Evolutionary conservation across 1,140 invertebrate genomes (phyloP).

Genomic region (Polyergus mexicanus): DNA sequence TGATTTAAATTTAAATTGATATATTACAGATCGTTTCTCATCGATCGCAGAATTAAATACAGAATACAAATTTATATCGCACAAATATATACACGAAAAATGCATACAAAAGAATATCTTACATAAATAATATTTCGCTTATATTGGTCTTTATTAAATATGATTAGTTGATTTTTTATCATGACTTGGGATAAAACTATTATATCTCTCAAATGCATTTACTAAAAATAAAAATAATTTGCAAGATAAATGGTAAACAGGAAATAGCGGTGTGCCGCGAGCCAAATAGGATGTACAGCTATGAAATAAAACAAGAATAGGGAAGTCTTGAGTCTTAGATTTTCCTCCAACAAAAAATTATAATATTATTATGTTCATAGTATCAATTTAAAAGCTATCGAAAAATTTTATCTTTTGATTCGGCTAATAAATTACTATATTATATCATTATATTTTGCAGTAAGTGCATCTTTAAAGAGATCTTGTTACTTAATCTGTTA

Average conservation of each 20-base stretch:
- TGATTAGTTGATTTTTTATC: background rate
- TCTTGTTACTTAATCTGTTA: background rate
- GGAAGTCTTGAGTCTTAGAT: slow-evolving; percentile 38
- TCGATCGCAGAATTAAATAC: background rate
- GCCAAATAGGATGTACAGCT: slow-evolving; percentile 64
- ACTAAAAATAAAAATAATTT: slow-evolving; percentile 42
- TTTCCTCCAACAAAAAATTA: slow-evolving; percentile 26
- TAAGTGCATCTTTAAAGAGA: background rate
- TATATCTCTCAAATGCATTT: background rate
- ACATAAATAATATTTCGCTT: background rate
- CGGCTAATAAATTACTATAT: too few species aligned
- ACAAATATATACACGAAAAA: background rate
- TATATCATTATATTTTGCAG: background rate
- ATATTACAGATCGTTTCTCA: background rate
- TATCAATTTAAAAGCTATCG: background rate
- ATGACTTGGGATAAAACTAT: background rate
- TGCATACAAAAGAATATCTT: background rate
- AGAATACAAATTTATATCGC: background rate
- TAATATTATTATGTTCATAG: background rate
- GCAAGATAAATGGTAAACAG: slow-evolving; percentile 40
- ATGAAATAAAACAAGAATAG: slow-evolving; percentile 62
- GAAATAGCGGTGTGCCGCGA: slow-evolving; percentile 63
- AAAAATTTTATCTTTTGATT: background rate
- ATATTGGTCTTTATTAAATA: background rate
- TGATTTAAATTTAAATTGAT: too few species aligned